phyloP scores from a whole-genome alignment of 2,888 invertebrate species.

The Stenodera caucasica region DNA sequence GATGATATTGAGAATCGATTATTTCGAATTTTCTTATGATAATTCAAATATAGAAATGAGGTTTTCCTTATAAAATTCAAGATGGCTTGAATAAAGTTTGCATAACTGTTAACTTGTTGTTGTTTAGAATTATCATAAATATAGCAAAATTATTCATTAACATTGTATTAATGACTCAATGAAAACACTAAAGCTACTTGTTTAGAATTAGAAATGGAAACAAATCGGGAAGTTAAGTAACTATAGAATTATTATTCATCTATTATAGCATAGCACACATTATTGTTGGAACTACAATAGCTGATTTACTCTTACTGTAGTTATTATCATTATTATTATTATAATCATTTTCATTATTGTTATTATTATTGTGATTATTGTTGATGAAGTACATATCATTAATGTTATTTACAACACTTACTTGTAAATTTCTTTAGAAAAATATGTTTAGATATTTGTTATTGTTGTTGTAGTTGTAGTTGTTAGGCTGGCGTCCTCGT shows the following conservation, averaged over 20 bases:
- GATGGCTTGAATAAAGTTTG: too few species aligned
- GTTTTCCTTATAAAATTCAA: too few species aligned
- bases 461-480: not conserved
- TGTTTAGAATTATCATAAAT: too few species aligned
- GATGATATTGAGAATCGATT: too few species aligned
- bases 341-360: too few species aligned
- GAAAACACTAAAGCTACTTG: not conserved
- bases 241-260: not conserved
- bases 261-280: not conserved
- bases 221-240: not conserved
- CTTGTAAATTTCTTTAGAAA: not conserved
- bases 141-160: too few species aligned
- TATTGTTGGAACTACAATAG: not conserved
- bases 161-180: too few species aligned
- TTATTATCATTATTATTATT: not conserved
- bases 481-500: not conserved
- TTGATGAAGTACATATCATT: not conserved
- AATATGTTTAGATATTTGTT: not conserved
- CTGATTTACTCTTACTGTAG: not conserved
- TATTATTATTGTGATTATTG: too few species aligned
- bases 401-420: not conserved
- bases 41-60: too few species aligned
- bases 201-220: not conserved
- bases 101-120: too few species aligned
- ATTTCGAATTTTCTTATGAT: too few species aligned